These are phyloP conservation scores for Orthosia incerta DNA, from an alignment of 2,888 invertebrate genomes.

Conservation along the genomic window DNA sequence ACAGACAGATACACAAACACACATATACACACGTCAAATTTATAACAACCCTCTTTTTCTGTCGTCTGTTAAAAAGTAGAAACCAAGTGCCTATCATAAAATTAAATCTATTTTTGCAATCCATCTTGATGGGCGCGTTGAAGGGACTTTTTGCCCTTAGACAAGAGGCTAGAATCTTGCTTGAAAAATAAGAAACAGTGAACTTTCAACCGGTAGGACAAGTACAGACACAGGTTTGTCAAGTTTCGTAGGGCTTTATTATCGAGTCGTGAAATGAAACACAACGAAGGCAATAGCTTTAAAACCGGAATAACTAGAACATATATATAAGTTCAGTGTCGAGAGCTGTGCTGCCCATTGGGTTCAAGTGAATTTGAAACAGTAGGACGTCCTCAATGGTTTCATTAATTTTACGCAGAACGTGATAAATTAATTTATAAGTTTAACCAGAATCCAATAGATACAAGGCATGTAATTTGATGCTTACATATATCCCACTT, in stretches of 20 bases:
- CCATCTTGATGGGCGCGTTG: slow-evolving; percentile 6
- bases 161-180: slow-evolving; percentile 27
- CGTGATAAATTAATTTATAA: too few relatives aligned
- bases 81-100: slow-evolving; percentile 16
- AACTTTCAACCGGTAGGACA: slow-evolving; percentile 54
- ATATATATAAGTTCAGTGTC: slow-evolving; percentile 49
- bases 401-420: slow-evolving; percentile 2
- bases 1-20: too few relatives aligned
- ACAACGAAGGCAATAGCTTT: slow-evolving; percentile 46
- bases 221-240: slow-evolving; percentile 53
- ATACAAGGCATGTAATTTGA: too few relatives aligned
- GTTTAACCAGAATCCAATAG: too few relatives aligned
- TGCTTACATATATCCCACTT: too few relatives aligned
- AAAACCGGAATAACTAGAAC: slow-evolving; percentile 59
- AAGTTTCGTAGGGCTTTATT: slow-evolving; percentile 56
- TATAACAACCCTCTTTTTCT: too few relatives aligned
- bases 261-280: slow-evolving; percentile 53
- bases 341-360: slow-evolving; percentile 27
- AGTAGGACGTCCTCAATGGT: slow-evolving; percentile 3
- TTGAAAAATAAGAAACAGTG: slow-evolving; percentile 54
- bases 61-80: not conserved
- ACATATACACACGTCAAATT: too few relatives aligned
- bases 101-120: slow-evolving; percentile 32
- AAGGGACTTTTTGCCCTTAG: slow-evolving; percentile 20
- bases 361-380: slow-evolving; percentile 34